A percentile compares a stretch with the other conserved stretches of the same genome.
These are phyloP conservation scores for Oxyruncus cristatus DNA, from an alignment of 2,113 vertebrate species.

Conservation along the genomic window DNA sequence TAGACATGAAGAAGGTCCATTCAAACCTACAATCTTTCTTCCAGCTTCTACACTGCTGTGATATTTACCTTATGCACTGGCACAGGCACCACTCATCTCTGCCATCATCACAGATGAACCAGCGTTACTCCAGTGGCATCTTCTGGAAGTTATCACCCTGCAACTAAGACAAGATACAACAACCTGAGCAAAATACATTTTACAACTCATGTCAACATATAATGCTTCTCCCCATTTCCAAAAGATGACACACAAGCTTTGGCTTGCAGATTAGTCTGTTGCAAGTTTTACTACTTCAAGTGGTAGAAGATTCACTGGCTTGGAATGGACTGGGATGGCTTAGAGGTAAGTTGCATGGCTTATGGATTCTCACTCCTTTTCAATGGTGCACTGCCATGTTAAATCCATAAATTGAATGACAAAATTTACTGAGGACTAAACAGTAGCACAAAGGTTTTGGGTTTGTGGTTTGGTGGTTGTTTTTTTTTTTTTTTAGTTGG, in stretches of 20 bases:
- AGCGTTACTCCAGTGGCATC: neutral
- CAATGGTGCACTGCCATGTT: conserved; percentile 79
- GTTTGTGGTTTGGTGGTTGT: neutral
- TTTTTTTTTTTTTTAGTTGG: conserved; percentile 72
- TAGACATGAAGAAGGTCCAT: neutral
- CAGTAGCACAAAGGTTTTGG: conserved; percentile 64
- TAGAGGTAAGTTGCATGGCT: conserved; percentile 79
- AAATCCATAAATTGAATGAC: conserved; percentile 76
- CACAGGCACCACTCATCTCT: neutral
- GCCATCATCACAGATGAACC: neutral
- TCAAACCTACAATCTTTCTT: neutral
- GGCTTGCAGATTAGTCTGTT: conserved; percentile 69
- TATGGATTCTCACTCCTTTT: conserved; percentile 80
- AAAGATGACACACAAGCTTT: conserved; percentile 40
- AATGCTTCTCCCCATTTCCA: conserved; percentile 10
- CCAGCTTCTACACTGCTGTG: neutral
- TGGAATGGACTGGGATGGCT: conserved; percentile 75
- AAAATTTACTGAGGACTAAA: conserved; percentile 73
- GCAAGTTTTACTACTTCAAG: conserved; percentile 70
- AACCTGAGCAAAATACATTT: neutral
- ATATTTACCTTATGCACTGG: conserved; percentile 10
- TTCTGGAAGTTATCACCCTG: conserved; percentile 68
- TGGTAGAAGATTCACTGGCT: conserved; percentile 74
- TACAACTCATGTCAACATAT: neutral
- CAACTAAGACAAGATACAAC: conserved; percentile 47